Conservation (phyloP, 2,113 vertebrate genomes). For the Bothrops jararaca region DNA sequence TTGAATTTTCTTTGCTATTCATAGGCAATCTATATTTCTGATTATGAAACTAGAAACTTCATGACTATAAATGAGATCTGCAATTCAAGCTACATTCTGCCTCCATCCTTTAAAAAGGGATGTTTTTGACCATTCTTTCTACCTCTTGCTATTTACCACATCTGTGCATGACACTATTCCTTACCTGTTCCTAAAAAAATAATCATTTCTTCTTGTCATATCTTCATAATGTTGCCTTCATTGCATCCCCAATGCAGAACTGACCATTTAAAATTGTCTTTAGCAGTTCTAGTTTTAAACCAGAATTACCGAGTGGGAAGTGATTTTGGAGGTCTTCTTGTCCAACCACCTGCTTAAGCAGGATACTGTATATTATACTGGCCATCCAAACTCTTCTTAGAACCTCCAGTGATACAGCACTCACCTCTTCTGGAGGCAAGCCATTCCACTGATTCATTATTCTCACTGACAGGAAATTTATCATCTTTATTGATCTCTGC, state of each 20-base stretch:
- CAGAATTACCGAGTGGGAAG: not conserved
- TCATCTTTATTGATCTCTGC: not conserved
- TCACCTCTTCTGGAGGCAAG: not conserved
- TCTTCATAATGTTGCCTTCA: not conserved
- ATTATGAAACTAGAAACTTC: not conserved
- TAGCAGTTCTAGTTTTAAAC: not conserved
- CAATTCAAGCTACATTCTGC: not conserved
- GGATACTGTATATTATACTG: not conserved
- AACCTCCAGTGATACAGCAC: not conserved
- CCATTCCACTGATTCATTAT: not conserved
- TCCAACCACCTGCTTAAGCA: not conserved
- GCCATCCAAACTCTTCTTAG: not conserved
- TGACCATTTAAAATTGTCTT: not conserved
- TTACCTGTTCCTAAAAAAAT: not conserved
- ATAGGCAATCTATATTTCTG: not conserved
- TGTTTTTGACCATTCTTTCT: not conserved
- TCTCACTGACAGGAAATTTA: not conserved
- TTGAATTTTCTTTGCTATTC: not conserved
- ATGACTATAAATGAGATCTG: not conserved
- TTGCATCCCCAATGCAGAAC: not conserved
- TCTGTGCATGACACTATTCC: not conserved
- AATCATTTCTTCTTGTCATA: not conserved
- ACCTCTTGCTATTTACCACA: not conserved
- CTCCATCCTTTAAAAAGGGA: not conserved
- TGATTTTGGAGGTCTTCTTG: not conserved